Base-by-base conservation (phyloP, 2,797 vertebrate species). In the Petrocephalus schoutedeni region DNA sequence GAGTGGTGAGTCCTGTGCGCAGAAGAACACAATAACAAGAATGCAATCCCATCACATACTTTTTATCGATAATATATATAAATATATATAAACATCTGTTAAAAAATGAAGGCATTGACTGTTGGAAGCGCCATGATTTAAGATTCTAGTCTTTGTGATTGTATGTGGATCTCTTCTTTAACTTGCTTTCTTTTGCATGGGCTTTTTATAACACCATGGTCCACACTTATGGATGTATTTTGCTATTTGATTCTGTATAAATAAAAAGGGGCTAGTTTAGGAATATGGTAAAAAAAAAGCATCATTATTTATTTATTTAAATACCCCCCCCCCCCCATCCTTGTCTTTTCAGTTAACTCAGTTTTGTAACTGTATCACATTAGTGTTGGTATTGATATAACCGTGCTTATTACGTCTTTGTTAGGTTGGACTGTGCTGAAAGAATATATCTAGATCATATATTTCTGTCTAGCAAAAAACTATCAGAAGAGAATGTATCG, bases 41-140 rank as follows among this genome's bases (percentile, higher is more conserved):
- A 82, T n/a, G 36, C 88, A 90, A 90, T 87, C 88, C 82, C 88
- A 90, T 91, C 86, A 90, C 89, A 86, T 89, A 77, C 91, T 90
- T 92, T 92, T 90, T 92, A 91, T 91, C 36, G 86, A 94, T 91
- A 93, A 91, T 91, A 86, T 58, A 59, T 10, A 64, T 58, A 59
- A 61, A 67, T 21, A 88, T 88, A 85, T 56, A 21, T 19, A 53
- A 58, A 61, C 67, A 71, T 23, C 86, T 87, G 64, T 93, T 92
- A 88, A 92, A 95, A 91, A 92, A 93, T 67, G 87, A 93, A 96
- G 96, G 96, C 95, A 89, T 91, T 93, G 96, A 96, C 96, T 96
- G 96, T 96, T 97, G 95, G 91, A 93, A 93, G 87, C 84, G 91
- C 86, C 84, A 89, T 91, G 86, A 90, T 89, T 74, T 89, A 89